Conservation (phyloP, 2,113 vertebrate genomes). For the Plectropomus leopardus region DNA sequence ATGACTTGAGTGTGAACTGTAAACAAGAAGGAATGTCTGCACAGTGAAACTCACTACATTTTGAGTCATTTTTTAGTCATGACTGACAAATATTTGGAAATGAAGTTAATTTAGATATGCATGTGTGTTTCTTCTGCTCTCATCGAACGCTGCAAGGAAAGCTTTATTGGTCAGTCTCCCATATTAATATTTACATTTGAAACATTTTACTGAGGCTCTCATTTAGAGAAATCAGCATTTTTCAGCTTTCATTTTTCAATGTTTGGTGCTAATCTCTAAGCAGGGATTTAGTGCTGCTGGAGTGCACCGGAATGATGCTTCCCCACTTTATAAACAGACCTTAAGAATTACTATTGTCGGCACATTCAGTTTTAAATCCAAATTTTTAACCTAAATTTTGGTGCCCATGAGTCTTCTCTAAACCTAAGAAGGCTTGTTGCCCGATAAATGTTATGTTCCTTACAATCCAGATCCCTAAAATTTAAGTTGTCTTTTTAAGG, state of each 20-base stretch:
- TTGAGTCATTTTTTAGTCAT: background rate
- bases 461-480: too few relatives aligned
- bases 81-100: slow-evolving; percentile 17
- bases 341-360: too few relatives aligned
- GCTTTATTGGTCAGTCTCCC: background rate
- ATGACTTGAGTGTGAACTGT: background rate
- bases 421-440: too few relatives aligned
- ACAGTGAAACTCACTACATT: background rate
- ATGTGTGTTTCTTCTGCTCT: background rate
- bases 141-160: background rate
- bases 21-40: background rate
- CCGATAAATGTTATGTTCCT: too few relatives aligned
- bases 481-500: too few relatives aligned
- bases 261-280: background rate
- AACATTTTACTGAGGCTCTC: background rate
- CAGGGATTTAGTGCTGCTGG: background rate
- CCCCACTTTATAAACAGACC: too few relatives aligned
- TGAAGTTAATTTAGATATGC: background rate
- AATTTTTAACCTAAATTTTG: too few relatives aligned
- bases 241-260: background rate
- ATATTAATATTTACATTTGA: slow-evolving; percentile 1
- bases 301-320: too few relatives aligned
- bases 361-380: too few relatives aligned
- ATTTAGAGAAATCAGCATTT: background rate
- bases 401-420: too few relatives aligned